Conservation (phyloP, 2,113 vertebrate genomes). For the Psittacula cyanocephala region DNA sequence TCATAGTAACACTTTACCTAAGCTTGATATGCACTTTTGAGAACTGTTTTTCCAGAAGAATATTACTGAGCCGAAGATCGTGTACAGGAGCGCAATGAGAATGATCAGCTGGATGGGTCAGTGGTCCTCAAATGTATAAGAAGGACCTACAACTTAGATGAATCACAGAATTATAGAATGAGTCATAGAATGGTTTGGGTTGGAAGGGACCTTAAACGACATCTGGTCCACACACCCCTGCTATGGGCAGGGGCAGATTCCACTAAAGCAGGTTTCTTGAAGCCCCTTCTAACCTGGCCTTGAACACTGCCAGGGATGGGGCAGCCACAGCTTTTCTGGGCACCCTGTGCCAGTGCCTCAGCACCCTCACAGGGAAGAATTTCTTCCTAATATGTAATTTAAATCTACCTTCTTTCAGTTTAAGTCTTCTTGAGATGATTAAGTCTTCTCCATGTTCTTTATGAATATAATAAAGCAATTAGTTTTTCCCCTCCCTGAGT, state of each 20-base stretch:
- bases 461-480: background rate
- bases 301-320: background rate
- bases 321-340: rapidly evolving
- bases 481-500: background rate
- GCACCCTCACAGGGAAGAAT: background rate
- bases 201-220: background rate
- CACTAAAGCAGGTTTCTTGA: background rate
- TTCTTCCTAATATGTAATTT: background rate
- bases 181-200: background rate
- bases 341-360: background rate
- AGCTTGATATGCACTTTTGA: background rate
- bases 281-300: background rate
- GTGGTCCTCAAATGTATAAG: background rate
- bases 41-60: background rate
- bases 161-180: background rate
- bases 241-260: background rate
- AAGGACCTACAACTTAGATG: background rate
- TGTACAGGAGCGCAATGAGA: background rate
- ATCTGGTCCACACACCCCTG: rapidly evolving
- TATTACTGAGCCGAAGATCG: background rate
- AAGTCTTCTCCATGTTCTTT: background rate
- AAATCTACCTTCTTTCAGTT: background rate
- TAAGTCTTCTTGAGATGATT: background rate
- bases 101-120: background rate
- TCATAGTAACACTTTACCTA: background rate